Base-by-base conservation (phyloP, 1,140 invertebrate genomes). In the Sinonovacula constricta region DNA sequence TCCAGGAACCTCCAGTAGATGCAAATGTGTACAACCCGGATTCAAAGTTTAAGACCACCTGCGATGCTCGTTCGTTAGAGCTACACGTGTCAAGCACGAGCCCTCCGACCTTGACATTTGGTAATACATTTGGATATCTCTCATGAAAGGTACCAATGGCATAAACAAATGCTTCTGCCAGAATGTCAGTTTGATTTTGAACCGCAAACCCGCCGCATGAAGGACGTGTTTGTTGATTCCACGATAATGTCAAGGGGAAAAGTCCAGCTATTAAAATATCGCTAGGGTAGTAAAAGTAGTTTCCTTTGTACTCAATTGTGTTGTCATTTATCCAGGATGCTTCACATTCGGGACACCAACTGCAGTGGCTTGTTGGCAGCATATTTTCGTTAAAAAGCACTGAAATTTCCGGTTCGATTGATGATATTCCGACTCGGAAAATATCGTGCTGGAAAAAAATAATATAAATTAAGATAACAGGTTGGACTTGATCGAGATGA, bases 241-340 rank as follows among this genome's bases (percentile, higher is more conserved):
- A 84, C 90, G 86, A 89, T 92, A 92, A 84, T 95, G 95, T 66
- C 2, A 96, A 93, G 0, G 95, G 95, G 88, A 96, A 95, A 1
- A 96, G 85, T 0, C 95, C 95, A 0, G 94, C 94, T 0, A 96
- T 85, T 12, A 95, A 93, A 36, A 96, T 92, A 82, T 95, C 94
- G 1, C 95, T 95, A 34, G 82, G 80, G 2, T 81, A 65, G 62
- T 81, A 87, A 18, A 83, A 28, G 54, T 68, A 54, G 5, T 77
- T 65, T 12, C 54, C 30, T 24, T 66, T 36, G n/a, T n/a, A n/a
- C n/a, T n/a, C n/a, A n/a, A n/a, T n/a, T n/a, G n/a, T n/a, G n/a
- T n/a, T n/a, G n/a, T n/a, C n/a, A n/a, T n/a, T n/a, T n/a, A n/a
- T n/a, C n/a, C n/a, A n/a, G n/a, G n/a, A n/a, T n/a, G n/a, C n/a